phyloP scores from a whole-genome alignment of 37 sponge, comb jelly and placozoan species.

The Aphrocallistes beatrix region DNA sequence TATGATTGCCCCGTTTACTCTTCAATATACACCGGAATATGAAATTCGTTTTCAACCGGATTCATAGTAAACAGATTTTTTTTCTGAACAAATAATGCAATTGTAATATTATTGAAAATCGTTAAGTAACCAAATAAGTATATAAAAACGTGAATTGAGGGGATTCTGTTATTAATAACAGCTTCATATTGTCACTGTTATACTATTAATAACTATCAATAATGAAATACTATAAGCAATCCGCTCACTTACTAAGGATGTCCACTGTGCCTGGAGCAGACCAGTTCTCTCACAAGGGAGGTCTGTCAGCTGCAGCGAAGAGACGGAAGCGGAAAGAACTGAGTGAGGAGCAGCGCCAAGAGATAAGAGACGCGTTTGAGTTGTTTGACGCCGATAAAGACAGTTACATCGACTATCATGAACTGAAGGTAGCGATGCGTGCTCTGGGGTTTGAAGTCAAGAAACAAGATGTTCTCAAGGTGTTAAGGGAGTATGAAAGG shows the following conservation, averaged over 20 bases:
- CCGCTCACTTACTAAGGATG: neutral
- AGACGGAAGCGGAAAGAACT: slow-evolving; percentile 75
- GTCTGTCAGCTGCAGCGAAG: slow-evolving; percentile 5
- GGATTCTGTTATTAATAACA: no score
- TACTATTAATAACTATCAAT: no score
- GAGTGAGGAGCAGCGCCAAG: slow-evolving; percentile 87
- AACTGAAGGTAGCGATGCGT: slow-evolving; percentile 89
- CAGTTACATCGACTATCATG: slow-evolving; percentile 87
- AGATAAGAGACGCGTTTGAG: slow-evolving; percentile 85
- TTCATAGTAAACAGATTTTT: no score
- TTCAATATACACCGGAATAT: no score
- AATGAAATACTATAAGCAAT: neutral
- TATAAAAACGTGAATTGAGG: no score
- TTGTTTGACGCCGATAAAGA: slow-evolving; percentile 94
- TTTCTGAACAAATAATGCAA: no score
- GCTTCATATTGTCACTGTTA: no score
- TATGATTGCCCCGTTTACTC: no score
- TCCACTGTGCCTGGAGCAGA: neutral
- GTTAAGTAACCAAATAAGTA: no score
- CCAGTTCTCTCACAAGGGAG: neutral
- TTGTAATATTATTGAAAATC: no score
- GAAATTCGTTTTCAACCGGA: no score
- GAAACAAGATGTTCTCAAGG: slow-evolving; percentile 82
- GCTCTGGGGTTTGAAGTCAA: slow-evolving; percentile 94
- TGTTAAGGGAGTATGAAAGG: slow-evolving; percentile 82